Evolutionary conservation across 2,888 invertebrate species (phyloP), one percentile per base, ranked within the genome.

Genomic region (Chrysotoxum bicinctum): DNA sequence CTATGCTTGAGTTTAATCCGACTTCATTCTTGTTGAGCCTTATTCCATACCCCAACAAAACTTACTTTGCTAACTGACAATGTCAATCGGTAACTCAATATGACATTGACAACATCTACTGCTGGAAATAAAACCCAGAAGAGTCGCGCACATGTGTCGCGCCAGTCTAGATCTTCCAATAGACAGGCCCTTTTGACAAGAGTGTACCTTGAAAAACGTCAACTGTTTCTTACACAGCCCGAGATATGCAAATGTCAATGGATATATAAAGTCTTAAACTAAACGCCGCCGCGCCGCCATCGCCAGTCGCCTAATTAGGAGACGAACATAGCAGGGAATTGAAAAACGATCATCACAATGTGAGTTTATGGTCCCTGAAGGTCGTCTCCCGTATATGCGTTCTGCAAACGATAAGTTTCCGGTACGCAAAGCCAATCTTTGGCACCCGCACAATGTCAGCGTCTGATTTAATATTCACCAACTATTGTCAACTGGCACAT

Each of bases 371-470:
- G 83, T 37, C 43, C 72, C 80, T 84, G 84, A 84, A 84, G 84
- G 84, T 84, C 84, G 72, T 23, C 37, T 75, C 23, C 73, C 69
- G 54, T 68, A 35, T 68, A 56, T 73, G 73, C 60, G 40, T 78
- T 73, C 58, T 68, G 68, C 62, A 66, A 37, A 77, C 62, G 50
- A 64, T 64, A 50, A 62, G 37, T 79, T 83, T 83, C 83, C 83
- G 79, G 79, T 74, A 69, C 56, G 70, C 50, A 70, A 52, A 58
- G 68, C 58, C 70, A 73, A 60, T 48, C 58, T 58, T 80, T 75
- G 84, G 80, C 75, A 84, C 80, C 70, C 84, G 84, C 75, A 75
- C 84, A 84, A 80, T 84, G 84, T 68, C 84, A 84, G 52, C 66
- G 30, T n/a, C 21, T 23, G 70, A 68, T 80, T 84, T 76, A 80